Evolutionary conservation across 2,888 invertebrate species (phyloP).

Genomic region (Melinopterus prodromus): DNA sequence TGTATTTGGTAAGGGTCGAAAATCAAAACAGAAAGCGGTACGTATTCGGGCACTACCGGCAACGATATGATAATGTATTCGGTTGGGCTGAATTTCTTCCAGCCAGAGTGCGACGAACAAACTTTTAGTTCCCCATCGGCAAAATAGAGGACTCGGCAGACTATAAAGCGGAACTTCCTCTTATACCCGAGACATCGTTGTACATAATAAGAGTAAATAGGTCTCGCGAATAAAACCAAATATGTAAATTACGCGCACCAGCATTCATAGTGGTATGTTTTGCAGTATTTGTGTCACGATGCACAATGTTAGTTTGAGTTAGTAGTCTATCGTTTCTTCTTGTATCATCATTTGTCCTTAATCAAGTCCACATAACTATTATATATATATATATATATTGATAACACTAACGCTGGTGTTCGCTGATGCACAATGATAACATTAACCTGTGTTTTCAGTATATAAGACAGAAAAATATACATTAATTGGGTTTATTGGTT

Average conservation of each 20-base stretch:
- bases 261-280: neutral
- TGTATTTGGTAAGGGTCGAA: neutral
- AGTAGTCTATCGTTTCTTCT: no score
- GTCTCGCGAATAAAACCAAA: neutral
- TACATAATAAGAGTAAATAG: neutral
- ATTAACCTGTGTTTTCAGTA: no score
- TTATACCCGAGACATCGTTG: neutral
- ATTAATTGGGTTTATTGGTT: no score
- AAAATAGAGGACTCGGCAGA: neutral
- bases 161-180: neutral
- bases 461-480: no score
- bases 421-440: no score
- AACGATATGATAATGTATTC: neutral
- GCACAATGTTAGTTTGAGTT: no score
- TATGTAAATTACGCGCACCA: neutral
- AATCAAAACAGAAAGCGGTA: constrained; percentile 4
- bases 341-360: no score
- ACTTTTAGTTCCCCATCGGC: neutral
- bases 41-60: neutral
- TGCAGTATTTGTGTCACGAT: neutral
- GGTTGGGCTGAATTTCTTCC: neutral
- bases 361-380: no score
- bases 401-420: no score
- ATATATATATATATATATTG: no score
- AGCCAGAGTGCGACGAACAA: neutral